These are phyloP conservation scores for Asobara japonica DNA, from an alignment of 1,140 invertebrate species.

Conservation along the genomic window DNA sequence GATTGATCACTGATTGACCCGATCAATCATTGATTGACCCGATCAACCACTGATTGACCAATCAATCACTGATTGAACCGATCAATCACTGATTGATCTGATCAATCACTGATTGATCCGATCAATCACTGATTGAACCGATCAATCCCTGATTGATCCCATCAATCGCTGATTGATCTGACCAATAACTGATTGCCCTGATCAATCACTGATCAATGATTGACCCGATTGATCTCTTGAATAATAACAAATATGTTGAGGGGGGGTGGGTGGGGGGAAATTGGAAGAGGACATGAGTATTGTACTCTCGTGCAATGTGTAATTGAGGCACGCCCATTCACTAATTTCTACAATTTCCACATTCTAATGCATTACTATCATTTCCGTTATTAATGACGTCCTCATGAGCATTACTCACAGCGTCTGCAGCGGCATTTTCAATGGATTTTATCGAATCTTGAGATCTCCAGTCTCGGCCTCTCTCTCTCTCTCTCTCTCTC, in stretches of 20 bases:
- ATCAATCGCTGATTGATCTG: not conserved
- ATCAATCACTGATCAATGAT: conserved; percentile 1
- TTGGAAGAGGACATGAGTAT: not conserved
- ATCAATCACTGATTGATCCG: no score
- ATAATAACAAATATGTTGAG: no score
- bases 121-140: no score
- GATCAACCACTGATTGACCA: no score
- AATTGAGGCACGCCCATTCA: not conserved
- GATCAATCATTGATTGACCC: no score
- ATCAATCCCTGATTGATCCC: no score
- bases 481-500: no score
- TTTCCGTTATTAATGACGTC: not conserved
- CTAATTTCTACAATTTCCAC: not conserved
- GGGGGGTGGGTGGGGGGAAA: not conserved
- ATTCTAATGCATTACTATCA: not conserved
- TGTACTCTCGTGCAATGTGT: not conserved
- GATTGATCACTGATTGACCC: not conserved
- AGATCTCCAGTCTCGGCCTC: not conserved
- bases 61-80: no score
- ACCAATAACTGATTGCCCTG: not conserved
- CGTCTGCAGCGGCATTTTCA: not conserved
- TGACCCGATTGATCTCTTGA: not conserved
- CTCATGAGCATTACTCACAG: not conserved
- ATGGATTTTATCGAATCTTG: not conserved
- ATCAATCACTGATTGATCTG: not conserved